A percentile compares a stretch with the other conserved stretches of the same genome.
Evolutionary conservation across 2,888 invertebrate genomes (phyloP).

Genomic region (Andrena hattorfiana): DNA sequence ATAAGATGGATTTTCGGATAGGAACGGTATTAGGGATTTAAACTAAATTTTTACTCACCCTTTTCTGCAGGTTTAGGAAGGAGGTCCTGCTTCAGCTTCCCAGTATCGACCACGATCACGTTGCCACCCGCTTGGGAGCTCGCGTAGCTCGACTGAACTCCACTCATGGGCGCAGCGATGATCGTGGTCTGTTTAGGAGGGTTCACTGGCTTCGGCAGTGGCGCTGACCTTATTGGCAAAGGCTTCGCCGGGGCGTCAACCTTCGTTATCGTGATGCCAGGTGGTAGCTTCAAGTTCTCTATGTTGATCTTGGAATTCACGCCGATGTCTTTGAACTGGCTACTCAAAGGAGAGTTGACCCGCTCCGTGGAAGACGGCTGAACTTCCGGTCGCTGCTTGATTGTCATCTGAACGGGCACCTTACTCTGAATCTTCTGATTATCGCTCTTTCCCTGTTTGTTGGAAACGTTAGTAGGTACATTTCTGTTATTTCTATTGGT

Average conservation of each 20-base stretch:
- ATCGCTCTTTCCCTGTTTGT: constrained; percentile 69
- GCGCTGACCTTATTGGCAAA: constrained; percentile 79
- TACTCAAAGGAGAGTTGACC: constrained; percentile 75
- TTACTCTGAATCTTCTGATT: constrained; percentile 74
- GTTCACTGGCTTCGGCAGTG: constrained; percentile 78
- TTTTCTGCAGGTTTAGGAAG: constrained; percentile 79
- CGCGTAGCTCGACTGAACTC: constrained; percentile 79
- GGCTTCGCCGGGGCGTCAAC: constrained; percentile 86
- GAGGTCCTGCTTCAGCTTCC: constrained; percentile 86
- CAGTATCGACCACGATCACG: constrained; percentile 88
- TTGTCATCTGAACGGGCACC: constrained; percentile 43
- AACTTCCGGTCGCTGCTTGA: constrained; percentile 68
- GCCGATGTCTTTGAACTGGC: constrained; percentile 77
- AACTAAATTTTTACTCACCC: constrained; percentile 66
- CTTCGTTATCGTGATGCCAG: constrained; percentile 92
- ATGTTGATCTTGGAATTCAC: constrained; percentile 80
- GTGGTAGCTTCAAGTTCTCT: constrained; percentile 87
- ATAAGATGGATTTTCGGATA: not conserved
- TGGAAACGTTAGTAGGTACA: constrained; percentile 38
- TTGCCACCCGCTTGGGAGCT: constrained; percentile 85
- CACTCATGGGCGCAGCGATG: constrained; percentile 83
- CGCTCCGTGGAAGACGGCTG: constrained; percentile 65
- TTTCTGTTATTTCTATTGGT: constrained; percentile 53
- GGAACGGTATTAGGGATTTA: not conserved
- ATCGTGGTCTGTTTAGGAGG: constrained; percentile 83